These are phyloP conservation scores for Palythoa grandiflora DNA, from an alignment of 92 coral and sea anemone genomes.

Conservation along the genomic window DNA sequence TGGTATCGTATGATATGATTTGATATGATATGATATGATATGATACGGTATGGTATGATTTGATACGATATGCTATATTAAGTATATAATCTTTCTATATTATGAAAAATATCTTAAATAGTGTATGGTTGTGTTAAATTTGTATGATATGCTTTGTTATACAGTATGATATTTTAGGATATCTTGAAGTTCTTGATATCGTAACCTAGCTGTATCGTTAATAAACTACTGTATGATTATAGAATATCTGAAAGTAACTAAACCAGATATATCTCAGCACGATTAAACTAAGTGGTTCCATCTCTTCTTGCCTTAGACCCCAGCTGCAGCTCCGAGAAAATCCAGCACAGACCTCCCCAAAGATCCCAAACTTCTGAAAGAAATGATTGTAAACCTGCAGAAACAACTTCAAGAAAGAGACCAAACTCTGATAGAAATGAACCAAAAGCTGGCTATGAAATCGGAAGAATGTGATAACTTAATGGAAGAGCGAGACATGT, in stretches of 20 bases:
- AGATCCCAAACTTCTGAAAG: conserved; percentile 59
- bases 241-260: not conserved
- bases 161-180: no score
- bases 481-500: conserved; percentile 81
- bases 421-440: conserved; percentile 71
- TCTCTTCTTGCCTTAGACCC: not conserved
- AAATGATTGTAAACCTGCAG: conserved; percentile 71
- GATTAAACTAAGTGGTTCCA: not conserved
- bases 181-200: no score
- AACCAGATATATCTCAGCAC: not conserved
- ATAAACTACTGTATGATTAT: not conserved
- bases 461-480: conserved; percentile 87
- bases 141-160: no score
- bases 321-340: conserved; percentile 10
- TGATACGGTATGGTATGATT: no score
- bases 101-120: no score
- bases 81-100: no score
- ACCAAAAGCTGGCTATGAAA: conserved; percentile 77
- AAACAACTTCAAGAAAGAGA: conserved; percentile 75
- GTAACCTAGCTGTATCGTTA: not conserved
- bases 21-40: no score
- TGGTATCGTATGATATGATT: no score
- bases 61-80: no score
- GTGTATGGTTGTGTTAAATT: no score
- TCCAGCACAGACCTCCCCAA: conserved; percentile 42